Percentiles rank a stretch among this genome's conserved stretches.
Conservation (phyloP, 2,797 vertebrate genomes). For the Mormyrus proboscirostris region DNA sequence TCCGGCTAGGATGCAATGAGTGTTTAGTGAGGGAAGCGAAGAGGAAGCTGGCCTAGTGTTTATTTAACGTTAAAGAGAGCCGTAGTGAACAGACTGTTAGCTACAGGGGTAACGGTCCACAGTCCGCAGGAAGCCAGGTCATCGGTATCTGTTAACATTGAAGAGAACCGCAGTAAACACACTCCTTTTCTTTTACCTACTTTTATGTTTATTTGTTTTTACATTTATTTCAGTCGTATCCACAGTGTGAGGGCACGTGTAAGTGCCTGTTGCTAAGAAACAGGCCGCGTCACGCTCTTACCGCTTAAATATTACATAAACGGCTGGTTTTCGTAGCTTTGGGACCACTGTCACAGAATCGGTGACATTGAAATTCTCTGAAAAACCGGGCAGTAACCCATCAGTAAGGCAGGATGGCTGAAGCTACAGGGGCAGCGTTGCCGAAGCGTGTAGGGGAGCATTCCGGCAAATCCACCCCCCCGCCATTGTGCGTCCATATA, state of each 20-base stretch:
- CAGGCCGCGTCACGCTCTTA: slow-evolving; percentile 2
- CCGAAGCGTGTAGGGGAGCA: slow-evolving; percentile 46
- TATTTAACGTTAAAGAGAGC: neutral
- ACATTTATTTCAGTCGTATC: neutral
- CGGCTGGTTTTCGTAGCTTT: slow-evolving; percentile 36
- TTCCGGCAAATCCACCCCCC: slow-evolving; percentile 37
- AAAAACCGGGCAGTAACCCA: slow-evolving; percentile 52
- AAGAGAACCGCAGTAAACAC: neutral
- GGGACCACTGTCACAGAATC: slow-evolving; percentile 37
- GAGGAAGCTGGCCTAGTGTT: slow-evolving; percentile 15
- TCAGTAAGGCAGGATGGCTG: slow-evolving; percentile 50
- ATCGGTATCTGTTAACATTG: neutral
- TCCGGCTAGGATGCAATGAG: slow-evolving; percentile 32
- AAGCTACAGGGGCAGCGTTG: slow-evolving; percentile 53
- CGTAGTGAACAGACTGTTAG: neutral
- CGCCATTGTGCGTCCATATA: slow-evolving; percentile 56
- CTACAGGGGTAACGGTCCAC: neutral
- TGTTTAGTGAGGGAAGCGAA: slow-evolving; percentile 32
- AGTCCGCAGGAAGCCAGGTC: neutral
- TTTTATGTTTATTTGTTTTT: neutral
- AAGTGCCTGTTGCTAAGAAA: slow-evolving; percentile 18
- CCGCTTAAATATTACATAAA: slow-evolving; percentile 20
- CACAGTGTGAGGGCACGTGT: neutral
- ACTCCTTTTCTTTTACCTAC: neutral
- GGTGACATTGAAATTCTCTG: slow-evolving; percentile 40